phyloP scores from a whole-genome alignment of 1,140 invertebrate species.

The Chlorops oryzae region DNA sequence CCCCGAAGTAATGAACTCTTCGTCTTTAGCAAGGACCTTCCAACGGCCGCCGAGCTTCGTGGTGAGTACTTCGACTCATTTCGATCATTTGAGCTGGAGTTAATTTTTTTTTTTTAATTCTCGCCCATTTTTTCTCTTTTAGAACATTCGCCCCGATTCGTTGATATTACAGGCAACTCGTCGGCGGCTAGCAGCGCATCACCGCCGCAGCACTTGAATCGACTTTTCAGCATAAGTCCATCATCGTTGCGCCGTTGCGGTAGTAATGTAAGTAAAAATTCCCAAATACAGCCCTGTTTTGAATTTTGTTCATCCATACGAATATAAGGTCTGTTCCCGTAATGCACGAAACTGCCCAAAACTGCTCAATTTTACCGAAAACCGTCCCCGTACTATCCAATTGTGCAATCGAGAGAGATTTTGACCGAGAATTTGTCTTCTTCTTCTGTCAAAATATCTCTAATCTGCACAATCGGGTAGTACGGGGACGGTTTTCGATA shows the following conservation, averaged over 20 bases:
- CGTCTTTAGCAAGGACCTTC: conserved; percentile 41
- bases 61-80: conserved; percentile 19
- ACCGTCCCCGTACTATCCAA: too few relatives aligned
- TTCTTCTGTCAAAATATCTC: too few relatives aligned
- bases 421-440: too few relatives aligned
- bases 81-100: background rate
- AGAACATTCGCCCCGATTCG: conserved; percentile 36
- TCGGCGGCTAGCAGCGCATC: conserved; percentile 27
- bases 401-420: too few relatives aligned
- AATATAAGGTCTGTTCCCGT: too few relatives aligned
- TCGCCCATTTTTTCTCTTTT: background rate
- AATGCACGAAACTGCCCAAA: too few relatives aligned
- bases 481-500: too few relatives aligned
- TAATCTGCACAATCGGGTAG: too few relatives aligned
- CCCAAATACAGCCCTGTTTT: too few relatives aligned
- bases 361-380: too few relatives aligned
- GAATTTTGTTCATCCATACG: too few relatives aligned
- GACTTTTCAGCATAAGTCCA: conserved; percentile 40
- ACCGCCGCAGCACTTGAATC: conserved; percentile 31
- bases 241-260: conserved; percentile 37
- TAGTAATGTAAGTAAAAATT: conserved; percentile 35
- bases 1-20: conserved; percentile 42
- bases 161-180: conserved; percentile 25
- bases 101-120: background rate
- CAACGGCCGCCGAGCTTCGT: conserved; percentile 30